Percentiles rank a stretch among this genome's conserved stretches.
Conservation (phyloP, 1,140 invertebrate genomes). For the Bicyclus anynana region DNA sequence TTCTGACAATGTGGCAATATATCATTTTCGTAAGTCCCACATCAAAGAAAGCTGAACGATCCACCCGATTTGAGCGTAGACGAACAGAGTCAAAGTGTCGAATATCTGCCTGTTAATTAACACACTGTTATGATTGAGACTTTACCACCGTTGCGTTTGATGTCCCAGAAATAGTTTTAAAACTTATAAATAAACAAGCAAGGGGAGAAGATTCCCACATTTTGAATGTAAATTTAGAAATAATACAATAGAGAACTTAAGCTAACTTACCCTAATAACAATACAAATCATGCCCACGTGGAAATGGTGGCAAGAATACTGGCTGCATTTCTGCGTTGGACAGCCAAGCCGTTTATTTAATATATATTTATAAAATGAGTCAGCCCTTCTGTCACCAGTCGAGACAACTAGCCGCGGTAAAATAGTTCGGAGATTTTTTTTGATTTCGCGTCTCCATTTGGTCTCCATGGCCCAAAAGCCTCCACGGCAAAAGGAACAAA, state of each 20-base stretch:
- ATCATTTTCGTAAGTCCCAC: slow-evolving; percentile 42
- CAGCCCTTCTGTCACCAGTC: no score
- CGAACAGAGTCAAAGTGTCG: slow-evolving; percentile 10
- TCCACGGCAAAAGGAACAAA: no score
- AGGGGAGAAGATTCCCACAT: slow-evolving; percentile 16
- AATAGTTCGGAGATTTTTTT: no score
- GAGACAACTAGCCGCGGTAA: no score
- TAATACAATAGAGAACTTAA: no score
- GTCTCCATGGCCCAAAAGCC: no score
- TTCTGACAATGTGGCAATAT: slow-evolving; percentile 26
- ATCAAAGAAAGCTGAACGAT: slow-evolving; percentile 43
- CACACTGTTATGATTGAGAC: slow-evolving; percentile 52
- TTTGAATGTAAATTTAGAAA: not conserved
- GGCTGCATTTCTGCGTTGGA: no score
- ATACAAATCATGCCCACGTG: no score
- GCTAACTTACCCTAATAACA: no score
- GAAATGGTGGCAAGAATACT: no score
- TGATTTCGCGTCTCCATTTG: slow-evolving; percentile 3
- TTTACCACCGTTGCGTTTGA: slow-evolving; percentile 37
- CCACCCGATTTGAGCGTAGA: slow-evolving; percentile 7
- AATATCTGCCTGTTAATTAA: slow-evolving; percentile 47
- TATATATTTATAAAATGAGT: no score
- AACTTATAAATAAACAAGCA: slow-evolving; percentile 33
- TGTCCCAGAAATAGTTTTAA: slow-evolving; percentile 33
- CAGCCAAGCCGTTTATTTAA: no score